These are phyloP conservation scores for Perccottus glenii DNA, from an alignment of 2,113 vertebrate genomes.

Conservation along the genomic window DNA sequence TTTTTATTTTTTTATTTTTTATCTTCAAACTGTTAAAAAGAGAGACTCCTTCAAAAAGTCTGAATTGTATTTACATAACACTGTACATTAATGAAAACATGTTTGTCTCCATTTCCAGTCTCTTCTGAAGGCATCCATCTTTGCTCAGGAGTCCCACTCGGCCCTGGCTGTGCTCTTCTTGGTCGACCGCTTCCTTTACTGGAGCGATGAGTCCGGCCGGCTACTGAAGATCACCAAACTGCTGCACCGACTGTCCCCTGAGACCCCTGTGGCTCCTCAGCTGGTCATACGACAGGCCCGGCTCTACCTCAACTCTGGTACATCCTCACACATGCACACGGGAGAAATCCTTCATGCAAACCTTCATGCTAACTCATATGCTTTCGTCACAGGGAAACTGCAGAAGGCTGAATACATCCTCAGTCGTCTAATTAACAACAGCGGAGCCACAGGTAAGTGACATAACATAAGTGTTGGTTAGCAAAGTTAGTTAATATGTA, in stretches of 20 bases:
- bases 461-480: too few relatives aligned
- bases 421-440: conserved; percentile 87
- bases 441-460: conserved; percentile 83
- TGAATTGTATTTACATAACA: too few relatives aligned
- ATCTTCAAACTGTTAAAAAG: too few relatives aligned
- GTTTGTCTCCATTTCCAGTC: conserved; percentile 65
- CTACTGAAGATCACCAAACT: conserved; percentile 84
- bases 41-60: too few relatives aligned
- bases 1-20: too few relatives aligned
- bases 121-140: conserved; percentile 83
- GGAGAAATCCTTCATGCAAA: too few relatives aligned
- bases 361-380: not conserved
- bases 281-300: conserved; percentile 91
- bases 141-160: conserved; percentile 64
- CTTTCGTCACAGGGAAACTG: conserved; percentile 85
- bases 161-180: conserved; percentile 86
- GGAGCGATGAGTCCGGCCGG: conserved; percentile 83
- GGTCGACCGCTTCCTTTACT: conserved; percentile 90
- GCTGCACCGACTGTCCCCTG: conserved; percentile 81
- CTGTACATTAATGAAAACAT: too few relatives aligned
- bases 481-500: too few relatives aligned
- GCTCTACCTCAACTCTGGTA: conserved; percentile 87
- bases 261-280: conserved; percentile 86
- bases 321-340: too few relatives aligned
- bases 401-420: conserved; percentile 93